Evolutionary conservation across 2,113 vertebrate species (phyloP).

Genomic region (Pseudopipra pipra): DNA sequence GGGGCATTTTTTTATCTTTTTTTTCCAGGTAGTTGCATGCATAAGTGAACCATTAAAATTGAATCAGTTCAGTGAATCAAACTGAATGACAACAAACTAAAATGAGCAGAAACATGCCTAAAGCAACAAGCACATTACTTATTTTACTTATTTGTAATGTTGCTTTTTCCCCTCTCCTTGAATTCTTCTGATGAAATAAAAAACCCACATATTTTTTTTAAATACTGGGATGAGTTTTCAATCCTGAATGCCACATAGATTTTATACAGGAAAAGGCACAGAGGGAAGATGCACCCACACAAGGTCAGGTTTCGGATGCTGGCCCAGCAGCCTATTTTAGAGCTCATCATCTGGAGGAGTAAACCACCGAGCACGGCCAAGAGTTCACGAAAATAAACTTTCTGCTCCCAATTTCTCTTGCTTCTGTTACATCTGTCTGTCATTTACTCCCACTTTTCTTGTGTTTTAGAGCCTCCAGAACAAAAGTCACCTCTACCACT

Average conservation of each 20-base stretch:
- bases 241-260: background rate
- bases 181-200: background rate
- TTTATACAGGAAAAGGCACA: background rate
- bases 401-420: background rate
- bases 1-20: constrained; percentile 67
- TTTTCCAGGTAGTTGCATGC: constrained; percentile 69
- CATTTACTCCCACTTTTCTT: background rate
- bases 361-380: background rate
- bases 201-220: background rate
- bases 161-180: background rate
- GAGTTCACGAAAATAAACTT: constrained; percentile 18
- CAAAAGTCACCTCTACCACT: background rate
- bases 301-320: background rate
- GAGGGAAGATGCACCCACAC: background rate
- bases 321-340: background rate
- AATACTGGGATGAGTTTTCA: background rate
- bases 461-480: background rate
- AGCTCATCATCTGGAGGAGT: background rate
- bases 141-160: constrained; percentile 51
- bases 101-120: constrained; percentile 41
- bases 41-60: constrained; percentile 71
- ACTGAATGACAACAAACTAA: constrained; percentile 61
- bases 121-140: constrained; percentile 49
- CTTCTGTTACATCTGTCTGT: background rate
- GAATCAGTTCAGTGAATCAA: constrained; percentile 72